A percentile compares a stretch with the other conserved stretches of the same genome.
Evolutionary conservation across 2,797 vertebrate genomes (phyloP).

Genomic region (Zenarchopterus dispar): DNA sequence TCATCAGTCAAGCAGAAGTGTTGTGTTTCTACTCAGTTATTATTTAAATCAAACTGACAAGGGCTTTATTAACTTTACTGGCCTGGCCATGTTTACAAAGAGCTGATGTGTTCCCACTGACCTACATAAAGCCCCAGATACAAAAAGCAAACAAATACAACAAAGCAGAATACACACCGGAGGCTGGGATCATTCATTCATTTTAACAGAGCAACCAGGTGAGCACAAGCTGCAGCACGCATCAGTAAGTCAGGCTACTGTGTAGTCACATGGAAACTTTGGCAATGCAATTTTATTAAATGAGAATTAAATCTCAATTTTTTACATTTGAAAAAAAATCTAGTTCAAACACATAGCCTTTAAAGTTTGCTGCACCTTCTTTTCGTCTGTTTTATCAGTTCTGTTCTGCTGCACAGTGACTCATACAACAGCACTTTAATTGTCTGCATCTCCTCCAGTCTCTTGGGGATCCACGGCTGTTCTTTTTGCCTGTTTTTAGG

Average conservation of each 20-base stretch:
- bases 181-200: slow-evolving; percentile 42
- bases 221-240: slow-evolving; percentile 23
- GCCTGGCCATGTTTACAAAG: slow-evolving; percentile 3
- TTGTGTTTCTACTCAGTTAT: slow-evolving; percentile 23
- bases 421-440: slow-evolving; percentile 18
- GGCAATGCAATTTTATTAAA: neutral
- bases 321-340: neutral
- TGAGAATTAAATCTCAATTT: too few relatives aligned
- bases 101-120: slow-evolving; percentile 19
- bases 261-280: slow-evolving; percentile 14
- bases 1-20: neutral
- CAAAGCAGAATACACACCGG: slow-evolving; percentile 41
- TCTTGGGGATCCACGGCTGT: slow-evolving; percentile 27
- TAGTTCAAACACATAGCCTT: slow-evolving; percentile 3
- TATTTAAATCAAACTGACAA: slow-evolving; percentile 9
- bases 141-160: slow-evolving; percentile 50
- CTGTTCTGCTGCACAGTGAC: slow-evolving; percentile 14
- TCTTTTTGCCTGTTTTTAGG: slow-evolving; percentile 29
- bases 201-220: slow-evolving; percentile 58
- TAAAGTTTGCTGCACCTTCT: neutral
- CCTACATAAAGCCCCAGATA: slow-evolving; percentile 45
- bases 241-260: slow-evolving; percentile 20
- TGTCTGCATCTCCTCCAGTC: slow-evolving; percentile 28
- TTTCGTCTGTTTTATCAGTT: neutral
- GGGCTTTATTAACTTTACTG: slow-evolving; percentile 22